Conservation (phyloP, 2,888 invertebrate genomes). For the Parnassius mnemosyne region DNA sequence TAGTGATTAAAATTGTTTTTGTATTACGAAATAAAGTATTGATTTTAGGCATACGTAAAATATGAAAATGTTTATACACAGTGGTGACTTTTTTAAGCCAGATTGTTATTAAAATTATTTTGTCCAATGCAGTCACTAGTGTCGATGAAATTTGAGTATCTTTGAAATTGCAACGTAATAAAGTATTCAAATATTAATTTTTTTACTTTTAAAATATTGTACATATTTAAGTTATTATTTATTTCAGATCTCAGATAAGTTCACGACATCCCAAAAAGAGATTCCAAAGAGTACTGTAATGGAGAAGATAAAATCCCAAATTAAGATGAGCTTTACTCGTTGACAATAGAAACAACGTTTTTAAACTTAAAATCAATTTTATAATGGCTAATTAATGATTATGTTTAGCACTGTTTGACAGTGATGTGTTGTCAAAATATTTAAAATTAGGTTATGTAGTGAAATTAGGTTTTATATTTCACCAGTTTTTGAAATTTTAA, state of each 20-base stretch:
- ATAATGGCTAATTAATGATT: not conserved
- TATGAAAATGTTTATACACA: not conserved
- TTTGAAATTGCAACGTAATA: not conserved
- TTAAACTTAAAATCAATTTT: slow-evolving; percentile 14
- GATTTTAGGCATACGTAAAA: not conserved
- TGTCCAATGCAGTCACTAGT: slow-evolving; percentile 17
- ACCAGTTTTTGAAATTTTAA: slow-evolving; percentile 1
- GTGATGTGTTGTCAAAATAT: slow-evolving; percentile 2
- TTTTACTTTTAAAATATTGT: slow-evolving; percentile 8
- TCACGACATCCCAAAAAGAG: slow-evolving; percentile 37
- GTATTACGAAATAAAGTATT: slow-evolving; percentile 15
- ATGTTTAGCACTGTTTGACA: slow-evolving; percentile 19
- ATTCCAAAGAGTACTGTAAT: slow-evolving; percentile 53
- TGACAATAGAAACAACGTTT: slow-evolving; percentile 61
- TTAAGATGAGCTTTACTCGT: slow-evolving; percentile 58
- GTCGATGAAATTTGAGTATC: not conserved
- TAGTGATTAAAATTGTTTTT: slow-evolving; percentile 14
- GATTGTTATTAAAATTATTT: not conserved
- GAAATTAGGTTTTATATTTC: slow-evolving; percentile 6
- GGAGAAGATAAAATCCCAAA: slow-evolving; percentile 28
- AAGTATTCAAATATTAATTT: not conserved
- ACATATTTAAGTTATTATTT: slow-evolving; percentile 31
- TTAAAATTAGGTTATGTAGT: slow-evolving; percentile 5
- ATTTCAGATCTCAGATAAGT: slow-evolving; percentile 51
- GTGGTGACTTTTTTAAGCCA: not conserved